Conservation (phyloP, 2,113 vertebrate genomes). For the Arvicanthis niloticus region DNA sequence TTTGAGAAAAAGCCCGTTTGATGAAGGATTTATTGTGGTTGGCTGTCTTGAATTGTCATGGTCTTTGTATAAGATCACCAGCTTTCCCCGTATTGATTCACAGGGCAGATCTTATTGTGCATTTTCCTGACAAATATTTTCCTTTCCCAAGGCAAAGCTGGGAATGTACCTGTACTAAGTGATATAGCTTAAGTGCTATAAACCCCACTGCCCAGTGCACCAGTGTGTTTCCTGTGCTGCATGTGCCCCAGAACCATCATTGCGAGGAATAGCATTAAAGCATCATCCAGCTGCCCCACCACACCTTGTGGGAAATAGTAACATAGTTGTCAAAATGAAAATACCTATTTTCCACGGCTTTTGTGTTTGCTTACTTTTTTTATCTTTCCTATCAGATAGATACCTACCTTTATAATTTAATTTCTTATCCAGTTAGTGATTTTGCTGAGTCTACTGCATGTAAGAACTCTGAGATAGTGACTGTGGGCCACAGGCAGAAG, state of each 20-base stretch:
- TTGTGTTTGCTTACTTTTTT: neutral
- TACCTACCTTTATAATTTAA: conserved; percentile 47
- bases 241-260: neutral
- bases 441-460: conserved; percentile 40
- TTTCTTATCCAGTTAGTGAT: conserved; percentile 43
- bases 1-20: conserved; percentile 82
- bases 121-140: conserved; percentile 73
- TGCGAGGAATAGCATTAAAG: conserved; percentile 35
- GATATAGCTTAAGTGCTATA: neutral
- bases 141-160: conserved; percentile 75
- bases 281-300: neutral
- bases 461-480: neutral
- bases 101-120: conserved; percentile 82
- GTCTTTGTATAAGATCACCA: conserved; percentile 76
- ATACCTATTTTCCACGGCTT: conserved; percentile 1
- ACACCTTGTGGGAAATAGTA: neutral
- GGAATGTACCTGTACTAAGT: conserved; percentile 58
- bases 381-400: conserved; percentile 25
- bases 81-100: conserved; percentile 80
- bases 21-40: conserved; percentile 70
- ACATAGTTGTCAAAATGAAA: conserved; percentile 27
- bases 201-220: neutral
- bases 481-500: neutral
- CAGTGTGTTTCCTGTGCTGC: conserved; percentile 9
- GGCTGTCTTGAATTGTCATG: conserved; percentile 77